Percentiles rank a stretch among this genome's conserved stretches.
phyloP scores from a whole-genome alignment of 2,797 vertebrate genomes.

The Hozukius guyotensis region DNA sequence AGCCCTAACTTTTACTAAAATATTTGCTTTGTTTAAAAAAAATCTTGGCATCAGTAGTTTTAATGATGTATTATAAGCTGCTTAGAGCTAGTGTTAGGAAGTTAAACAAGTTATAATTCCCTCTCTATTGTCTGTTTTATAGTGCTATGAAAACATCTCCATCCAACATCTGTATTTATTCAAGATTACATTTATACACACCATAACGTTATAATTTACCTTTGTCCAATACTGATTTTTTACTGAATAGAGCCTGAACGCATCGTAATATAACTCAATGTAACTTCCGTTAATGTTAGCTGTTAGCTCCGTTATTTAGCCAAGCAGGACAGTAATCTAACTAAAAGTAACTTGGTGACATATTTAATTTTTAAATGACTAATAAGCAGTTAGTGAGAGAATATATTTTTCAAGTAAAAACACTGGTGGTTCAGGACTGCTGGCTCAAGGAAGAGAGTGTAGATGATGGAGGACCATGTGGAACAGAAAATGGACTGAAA shows the following conservation, averaged over 20 bases:
- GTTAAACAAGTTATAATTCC: too few species aligned
- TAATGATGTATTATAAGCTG: too few species aligned
- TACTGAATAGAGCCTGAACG: neutral
- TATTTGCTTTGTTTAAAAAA: too few species aligned
- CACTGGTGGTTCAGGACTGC: neutral
- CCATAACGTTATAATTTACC: neutral
- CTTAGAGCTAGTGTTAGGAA: too few species aligned
- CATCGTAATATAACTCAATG: neutral
- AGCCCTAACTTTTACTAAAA: too few species aligned
- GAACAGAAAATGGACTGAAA: neutral
- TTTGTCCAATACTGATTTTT: neutral
- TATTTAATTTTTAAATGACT: neutral
- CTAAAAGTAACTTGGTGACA: neutral
- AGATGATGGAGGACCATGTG: neutral
- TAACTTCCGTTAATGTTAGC: neutral
- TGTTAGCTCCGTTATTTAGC: neutral
- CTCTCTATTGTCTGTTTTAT: too few species aligned
- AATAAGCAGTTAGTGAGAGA: neutral
- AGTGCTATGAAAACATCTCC: neutral
- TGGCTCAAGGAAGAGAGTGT: neutral
- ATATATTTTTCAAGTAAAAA: neutral
- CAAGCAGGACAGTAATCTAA: neutral
- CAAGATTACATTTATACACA: neutral
- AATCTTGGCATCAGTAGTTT: too few species aligned
- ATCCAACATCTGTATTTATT: neutral